A percentile compares a stretch with the other conserved stretches of the same genome.
Evolutionary conservation across 2,113 vertebrate genomes (phyloP).

Genomic region (Dissostichus mawsoni): DNA sequence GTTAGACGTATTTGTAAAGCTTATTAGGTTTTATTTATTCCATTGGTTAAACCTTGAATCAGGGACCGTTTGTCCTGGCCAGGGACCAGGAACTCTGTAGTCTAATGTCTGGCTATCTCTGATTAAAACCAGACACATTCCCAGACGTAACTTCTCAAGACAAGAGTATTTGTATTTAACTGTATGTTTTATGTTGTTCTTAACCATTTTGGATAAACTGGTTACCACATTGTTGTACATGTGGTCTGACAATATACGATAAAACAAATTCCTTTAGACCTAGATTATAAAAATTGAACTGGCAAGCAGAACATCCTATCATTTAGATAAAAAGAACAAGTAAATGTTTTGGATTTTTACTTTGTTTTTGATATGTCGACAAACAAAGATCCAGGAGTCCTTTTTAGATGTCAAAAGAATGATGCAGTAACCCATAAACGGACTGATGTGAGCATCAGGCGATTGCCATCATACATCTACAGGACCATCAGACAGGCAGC

Average conservation of each 20-base stretch:
- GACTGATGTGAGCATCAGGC: background rate
- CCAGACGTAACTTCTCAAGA: background rate
- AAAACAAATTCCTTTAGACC: background rate
- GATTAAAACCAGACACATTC: background rate
- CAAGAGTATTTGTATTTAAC: background rate
- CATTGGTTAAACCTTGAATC: background rate
- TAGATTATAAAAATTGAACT: background rate
- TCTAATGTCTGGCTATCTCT: background rate
- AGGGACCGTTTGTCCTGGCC: background rate
- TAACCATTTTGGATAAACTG: background rate
- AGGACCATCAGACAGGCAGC: conserved; percentile 26
- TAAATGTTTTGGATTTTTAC: background rate
- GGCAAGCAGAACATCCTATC: background rate
- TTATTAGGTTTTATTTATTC: background rate
- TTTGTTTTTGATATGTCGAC: background rate
- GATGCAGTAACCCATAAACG: conserved; percentile 45
- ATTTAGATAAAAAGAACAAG: too few relatives aligned
- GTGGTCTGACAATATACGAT: background rate
- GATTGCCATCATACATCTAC: conserved; percentile 6
- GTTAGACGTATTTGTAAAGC: background rate
- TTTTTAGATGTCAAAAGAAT: conserved; percentile 50
- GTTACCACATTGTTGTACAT: background rate
- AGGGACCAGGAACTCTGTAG: too few relatives aligned
- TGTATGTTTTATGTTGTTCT: background rate
- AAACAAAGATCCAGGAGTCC: background rate